Evolutionary conservation across 2,888 invertebrate species (phyloP).

Genomic region (Hemaris fuciformis): DNA sequence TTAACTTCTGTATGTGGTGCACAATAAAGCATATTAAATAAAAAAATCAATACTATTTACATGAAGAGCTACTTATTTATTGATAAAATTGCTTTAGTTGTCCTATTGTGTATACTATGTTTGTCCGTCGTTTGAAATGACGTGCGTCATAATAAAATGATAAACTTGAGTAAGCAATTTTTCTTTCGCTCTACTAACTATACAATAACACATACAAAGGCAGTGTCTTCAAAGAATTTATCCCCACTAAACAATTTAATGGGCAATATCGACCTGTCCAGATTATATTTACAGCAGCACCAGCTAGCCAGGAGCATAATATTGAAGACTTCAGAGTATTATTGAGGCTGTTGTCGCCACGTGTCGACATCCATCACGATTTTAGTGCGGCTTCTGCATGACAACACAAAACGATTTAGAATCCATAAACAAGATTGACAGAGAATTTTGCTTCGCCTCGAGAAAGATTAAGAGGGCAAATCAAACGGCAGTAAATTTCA

Average conservation of each 20-base stretch:
- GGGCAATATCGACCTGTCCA: neutral
- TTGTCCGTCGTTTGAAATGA: neutral
- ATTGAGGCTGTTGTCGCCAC: neutral
- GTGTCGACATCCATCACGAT: slow-evolving; percentile 6
- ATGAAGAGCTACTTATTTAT: too few relatives aligned
- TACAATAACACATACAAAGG: neutral
- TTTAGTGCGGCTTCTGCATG: slow-evolving; percentile 6
- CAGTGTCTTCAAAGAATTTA: neutral
- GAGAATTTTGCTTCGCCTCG: slow-evolving; percentile 54
- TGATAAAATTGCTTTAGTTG: too few relatives aligned
- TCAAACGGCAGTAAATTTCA: slow-evolving; percentile 72
- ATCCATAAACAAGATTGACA: slow-evolving; percentile 55
- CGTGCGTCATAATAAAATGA: neutral
- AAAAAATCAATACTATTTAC: too few relatives aligned
- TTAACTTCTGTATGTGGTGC: too few relatives aligned
- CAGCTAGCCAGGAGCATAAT: neutral
- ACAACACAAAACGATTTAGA: slow-evolving; percentile 42
- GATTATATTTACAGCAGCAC: neutral
- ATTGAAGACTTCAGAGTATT: neutral
- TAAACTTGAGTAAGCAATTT: neutral
- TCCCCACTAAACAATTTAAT: neutral
- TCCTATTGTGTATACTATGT: too few relatives aligned
- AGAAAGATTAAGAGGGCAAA: slow-evolving; percentile 69
- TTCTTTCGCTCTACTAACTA: neutral
- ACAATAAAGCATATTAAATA: too few relatives aligned